A percentile compares a stretch with the other conserved stretches of the same genome.
phyloP scores from a whole-genome alignment of 2,797 vertebrate genomes.

The Helarctos malayanus region DNA sequence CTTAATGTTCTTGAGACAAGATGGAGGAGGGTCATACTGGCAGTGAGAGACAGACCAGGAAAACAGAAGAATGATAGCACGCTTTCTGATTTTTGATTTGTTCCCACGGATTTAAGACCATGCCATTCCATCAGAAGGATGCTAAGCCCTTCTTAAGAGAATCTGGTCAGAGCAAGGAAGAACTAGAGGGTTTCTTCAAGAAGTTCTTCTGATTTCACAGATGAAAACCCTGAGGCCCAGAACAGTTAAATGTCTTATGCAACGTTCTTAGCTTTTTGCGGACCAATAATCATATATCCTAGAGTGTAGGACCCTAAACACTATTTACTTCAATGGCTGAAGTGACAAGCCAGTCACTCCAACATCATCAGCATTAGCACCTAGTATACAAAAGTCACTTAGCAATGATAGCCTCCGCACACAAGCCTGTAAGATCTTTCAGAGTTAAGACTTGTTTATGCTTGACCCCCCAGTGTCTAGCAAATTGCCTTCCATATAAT shows the following conservation, averaged over 20 bases:
- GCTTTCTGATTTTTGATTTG: background rate
- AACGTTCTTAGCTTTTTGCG: background rate
- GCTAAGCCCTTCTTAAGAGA: constrained; percentile 41
- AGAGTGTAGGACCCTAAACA: background rate
- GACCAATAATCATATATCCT: background rate
- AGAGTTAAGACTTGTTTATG: background rate
- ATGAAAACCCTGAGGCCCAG: background rate
- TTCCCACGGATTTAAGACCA: constrained; percentile 26
- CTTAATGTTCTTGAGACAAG: background rate
- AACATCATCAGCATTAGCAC: background rate
- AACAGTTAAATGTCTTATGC: background rate
- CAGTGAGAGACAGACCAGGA: background rate
- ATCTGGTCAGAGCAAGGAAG: background rate
- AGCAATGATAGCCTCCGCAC: background rate
- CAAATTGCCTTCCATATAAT: background rate
- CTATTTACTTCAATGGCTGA: background rate
- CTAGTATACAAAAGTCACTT: background rate
- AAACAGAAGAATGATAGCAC: background rate
- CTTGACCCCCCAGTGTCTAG: background rate
- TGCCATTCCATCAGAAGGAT: constrained; percentile 9
- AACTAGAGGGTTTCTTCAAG: background rate
- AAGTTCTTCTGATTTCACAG: background rate
- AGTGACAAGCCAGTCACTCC: background rate
- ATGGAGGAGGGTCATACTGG: background rate
- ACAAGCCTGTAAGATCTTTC: background rate